Conservation (phyloP, 2,888 invertebrate genomes). For the Nomada fabriciana region DNA sequence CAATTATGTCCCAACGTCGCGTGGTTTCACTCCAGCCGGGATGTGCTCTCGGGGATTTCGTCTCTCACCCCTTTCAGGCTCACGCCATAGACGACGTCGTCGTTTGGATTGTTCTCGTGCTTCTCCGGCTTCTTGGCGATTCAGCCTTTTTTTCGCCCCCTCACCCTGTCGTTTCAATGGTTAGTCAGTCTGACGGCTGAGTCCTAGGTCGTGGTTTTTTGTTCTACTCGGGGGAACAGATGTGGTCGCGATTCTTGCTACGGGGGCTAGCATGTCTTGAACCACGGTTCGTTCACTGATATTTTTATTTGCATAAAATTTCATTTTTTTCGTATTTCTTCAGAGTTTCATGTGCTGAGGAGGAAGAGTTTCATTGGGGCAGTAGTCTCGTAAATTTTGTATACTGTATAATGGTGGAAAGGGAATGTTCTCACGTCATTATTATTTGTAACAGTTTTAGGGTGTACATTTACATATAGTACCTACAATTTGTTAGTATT, state of each 20-base stretch:
- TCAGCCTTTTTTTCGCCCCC: slow-evolving; percentile 24
- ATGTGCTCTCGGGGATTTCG: slow-evolving; percentile 58
- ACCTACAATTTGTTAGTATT: too few relatives aligned
- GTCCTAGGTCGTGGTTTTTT: slow-evolving; percentile 38
- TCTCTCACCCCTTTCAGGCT: slow-evolving; percentile 49
- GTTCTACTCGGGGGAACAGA: not conserved
- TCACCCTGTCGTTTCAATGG: slow-evolving; percentile 33
- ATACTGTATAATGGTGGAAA: too few relatives aligned
- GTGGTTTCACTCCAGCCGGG: slow-evolving; percentile 64
- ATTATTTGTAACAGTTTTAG: too few relatives aligned
- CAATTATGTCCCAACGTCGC: slow-evolving; percentile 77
- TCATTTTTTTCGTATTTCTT: too few relatives aligned
- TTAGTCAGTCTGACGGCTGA: not conserved
- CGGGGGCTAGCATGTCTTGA: not conserved
- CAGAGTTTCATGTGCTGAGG: not conserved
- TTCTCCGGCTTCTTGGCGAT: slow-evolving; percentile 47
- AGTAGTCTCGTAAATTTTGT: too few relatives aligned
- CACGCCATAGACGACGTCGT: slow-evolving; percentile 52
- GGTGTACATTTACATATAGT: too few relatives aligned
- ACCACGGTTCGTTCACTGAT: not conserved
- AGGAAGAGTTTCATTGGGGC: not conserved
- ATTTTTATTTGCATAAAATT: too few relatives aligned
- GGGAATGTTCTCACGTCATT: too few relatives aligned
- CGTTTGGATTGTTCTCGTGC: slow-evolving; percentile 54
- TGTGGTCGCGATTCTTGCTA: slow-evolving; percentile 1